A percentile compares a stretch with the other conserved stretches of the same genome.
These are phyloP conservation scores for Oreochromis tanganicae DNA, from an alignment of 2,113 vertebrate species.

Conservation along the genomic window DNA sequence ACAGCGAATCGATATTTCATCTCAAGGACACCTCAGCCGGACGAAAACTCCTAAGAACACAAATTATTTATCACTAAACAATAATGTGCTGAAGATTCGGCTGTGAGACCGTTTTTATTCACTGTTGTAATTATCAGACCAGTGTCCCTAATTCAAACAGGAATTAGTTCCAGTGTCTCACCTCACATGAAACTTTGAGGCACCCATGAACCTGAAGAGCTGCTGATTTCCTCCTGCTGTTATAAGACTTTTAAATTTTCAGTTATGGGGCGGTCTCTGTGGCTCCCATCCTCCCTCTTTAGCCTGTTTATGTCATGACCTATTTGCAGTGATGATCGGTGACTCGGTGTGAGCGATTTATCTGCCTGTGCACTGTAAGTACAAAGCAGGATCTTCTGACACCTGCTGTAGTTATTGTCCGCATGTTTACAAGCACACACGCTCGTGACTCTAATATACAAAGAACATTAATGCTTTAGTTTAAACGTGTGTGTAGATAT, in stretches of 20 bases:
- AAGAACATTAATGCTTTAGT: background rate
- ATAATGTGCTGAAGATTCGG: background rate
- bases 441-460: background rate
- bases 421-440: background rate
- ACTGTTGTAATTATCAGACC: background rate
- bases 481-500: background rate
- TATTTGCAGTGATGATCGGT: slow-evolving; percentile 44
- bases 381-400: slow-evolving; percentile 25
- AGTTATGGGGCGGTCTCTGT: background rate
- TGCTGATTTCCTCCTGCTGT: background rate
- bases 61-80: background rate
- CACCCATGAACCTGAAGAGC: background rate
- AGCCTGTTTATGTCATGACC: slow-evolving; percentile 45
- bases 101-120: background rate
- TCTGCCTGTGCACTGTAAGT: slow-evolving; percentile 5
- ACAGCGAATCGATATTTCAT: background rate
- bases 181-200: background rate
- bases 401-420: slow-evolving; percentile 21
- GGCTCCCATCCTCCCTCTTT: background rate
- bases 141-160: background rate
- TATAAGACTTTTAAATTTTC: background rate
- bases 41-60: background rate
- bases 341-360: slow-evolving; percentile 3
- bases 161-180: background rate
- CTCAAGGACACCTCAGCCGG: background rate